Evolutionary conservation across 2,888 invertebrate genomes (phyloP).

Genomic region (Hermaeophaga mercurialis): DNA sequence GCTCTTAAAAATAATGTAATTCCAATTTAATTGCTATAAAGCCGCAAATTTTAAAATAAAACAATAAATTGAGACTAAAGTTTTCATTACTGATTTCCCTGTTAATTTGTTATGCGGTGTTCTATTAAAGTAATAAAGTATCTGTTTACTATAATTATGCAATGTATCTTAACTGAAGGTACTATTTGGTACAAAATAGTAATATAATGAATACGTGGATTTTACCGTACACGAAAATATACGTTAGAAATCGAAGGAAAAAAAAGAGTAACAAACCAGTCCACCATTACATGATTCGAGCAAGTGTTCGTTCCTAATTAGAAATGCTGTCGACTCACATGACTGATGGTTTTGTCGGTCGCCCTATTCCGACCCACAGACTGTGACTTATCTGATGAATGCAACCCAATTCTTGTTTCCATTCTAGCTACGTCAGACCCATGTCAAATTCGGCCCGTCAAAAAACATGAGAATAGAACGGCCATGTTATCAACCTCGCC

Average conservation of each 20-base stretch:
- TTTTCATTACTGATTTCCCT: no score
- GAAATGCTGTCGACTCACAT: slow-evolving; percentile 54
- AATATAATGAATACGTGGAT: no score
- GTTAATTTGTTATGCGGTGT: no score
- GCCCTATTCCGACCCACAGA: slow-evolving; percentile 40
- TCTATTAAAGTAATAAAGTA: no score
- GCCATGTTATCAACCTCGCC: slow-evolving; percentile 31
- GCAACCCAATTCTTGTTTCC: slow-evolving; percentile 41
- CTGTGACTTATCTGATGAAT: slow-evolving; percentile 46
- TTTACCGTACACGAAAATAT: slow-evolving; percentile 11
- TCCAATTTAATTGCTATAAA: no score
- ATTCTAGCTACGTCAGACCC: slow-evolving; percentile 56
- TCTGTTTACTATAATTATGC: no score
- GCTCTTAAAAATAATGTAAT: no score
- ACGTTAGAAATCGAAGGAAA: slow-evolving; percentile 21
- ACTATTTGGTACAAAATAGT: no score
- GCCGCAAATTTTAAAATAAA: no score
- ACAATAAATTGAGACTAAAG: no score
- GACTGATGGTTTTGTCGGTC: slow-evolving; percentile 51
- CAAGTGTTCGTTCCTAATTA: slow-evolving; percentile 54
- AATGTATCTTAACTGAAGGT: no score
- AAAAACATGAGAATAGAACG: slow-evolving; percentile 46
- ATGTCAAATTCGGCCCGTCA: slow-evolving; percentile 54
- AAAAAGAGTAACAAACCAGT: slow-evolving; percentile 27
- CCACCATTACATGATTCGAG: slow-evolving; percentile 40